Evolutionary conservation across 1,140 invertebrate genomes (phyloP), one percentile per base, ranked within the genome.

Genomic region (Ips nitidus): DNA sequence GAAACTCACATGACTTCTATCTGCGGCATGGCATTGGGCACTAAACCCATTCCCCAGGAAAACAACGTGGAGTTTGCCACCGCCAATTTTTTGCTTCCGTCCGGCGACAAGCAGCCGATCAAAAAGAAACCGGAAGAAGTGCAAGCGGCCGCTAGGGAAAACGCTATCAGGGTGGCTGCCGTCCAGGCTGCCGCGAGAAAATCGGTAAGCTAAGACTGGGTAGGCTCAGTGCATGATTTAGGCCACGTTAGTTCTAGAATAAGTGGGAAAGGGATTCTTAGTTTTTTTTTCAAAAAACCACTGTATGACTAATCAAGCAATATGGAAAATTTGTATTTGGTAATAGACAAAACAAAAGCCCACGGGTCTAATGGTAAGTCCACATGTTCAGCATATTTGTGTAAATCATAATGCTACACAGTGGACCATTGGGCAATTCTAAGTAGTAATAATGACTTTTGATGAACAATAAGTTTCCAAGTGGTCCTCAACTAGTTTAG

Each of bases 1-100:
- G 98, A 99, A 82, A 98, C 95, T 5, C 98, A 99, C 81, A 99
- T 99, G 98, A 99, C 98, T 0, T 92, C 96, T 5, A 98, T 99
- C 78, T 98, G 98, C 71, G 95, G 95, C 6, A 97, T 98, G 89
- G 98, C 98, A 1, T 82, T 99, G 53, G 95, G 95, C 36, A 97
- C 95, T 77, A 86, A 90, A 56, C 87, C 92, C 8, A 94, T 98
- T 74, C 94, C 95, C 0, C 83, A 84, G 40, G 85, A 87, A 64
- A 78, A 77, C 64, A 74, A 80, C 77, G 83, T 89, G 75, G 83
- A 89, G 81, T 86, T 89, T 75, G 87, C 93, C 3, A 98, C 96
- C 0, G 96, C 95, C 0, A 98, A 97, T 81, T 98, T 98, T 80
- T 82, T 98, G 2, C 79, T 98, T n/a, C 93, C 94, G 0, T 91